Base-by-base conservation (phyloP, 37 sponge, comb jelly and placozoan genomes). In the Mnemiopsis leidyi region DNA sequence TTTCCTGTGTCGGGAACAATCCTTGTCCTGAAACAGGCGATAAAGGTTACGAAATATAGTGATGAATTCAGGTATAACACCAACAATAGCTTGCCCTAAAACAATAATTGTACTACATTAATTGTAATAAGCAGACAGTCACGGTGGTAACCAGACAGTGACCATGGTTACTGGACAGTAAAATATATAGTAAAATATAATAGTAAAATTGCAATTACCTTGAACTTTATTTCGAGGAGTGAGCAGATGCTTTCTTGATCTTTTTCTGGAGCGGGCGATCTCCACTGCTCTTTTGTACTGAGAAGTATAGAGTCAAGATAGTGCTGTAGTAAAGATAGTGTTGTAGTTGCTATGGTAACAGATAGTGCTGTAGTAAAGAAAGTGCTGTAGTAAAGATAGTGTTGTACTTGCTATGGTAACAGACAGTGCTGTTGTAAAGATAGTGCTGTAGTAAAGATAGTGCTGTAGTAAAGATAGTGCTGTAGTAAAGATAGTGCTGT, bases 201-300 rank as follows among this genome's bases (percentile, higher is more conserved):
- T n/a, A n/a, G n/a, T n/a, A n/a, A n/a, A n/a, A n/a, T 61, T 61
- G 9, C 18, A 21, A 9, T 61, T 73, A 73, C 76, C 28, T 25
- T 5, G 24, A 79, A 21, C 61, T n/a, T 18, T 85, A 36, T 21
- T 9, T 85, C 35, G 29, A 25, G 90, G 0, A 40, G 39, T 85
- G 23, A 40, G 33, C 2, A 85, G 61, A 33, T 36, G 36, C 48
- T 85, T 85, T 26, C 36, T 85, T 2, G 90, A 39, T 85, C 90
- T 85, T 40, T 85, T 85, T 28, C 90, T 40, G 25, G 90, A 85
- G 9, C 36, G 33, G 3, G 90, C 90, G 0, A 85, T 38, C 0
- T 1, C 35, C 16, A 85, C 36, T 21, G 90, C 90, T 61, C 26
- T 85, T 37, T 85, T 85, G 39, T 85, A 85, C 90, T 85, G 90